These are phyloP conservation scores for Erannis defoliaria DNA, from an alignment of 2,888 invertebrate genomes.

Conservation along the genomic window DNA sequence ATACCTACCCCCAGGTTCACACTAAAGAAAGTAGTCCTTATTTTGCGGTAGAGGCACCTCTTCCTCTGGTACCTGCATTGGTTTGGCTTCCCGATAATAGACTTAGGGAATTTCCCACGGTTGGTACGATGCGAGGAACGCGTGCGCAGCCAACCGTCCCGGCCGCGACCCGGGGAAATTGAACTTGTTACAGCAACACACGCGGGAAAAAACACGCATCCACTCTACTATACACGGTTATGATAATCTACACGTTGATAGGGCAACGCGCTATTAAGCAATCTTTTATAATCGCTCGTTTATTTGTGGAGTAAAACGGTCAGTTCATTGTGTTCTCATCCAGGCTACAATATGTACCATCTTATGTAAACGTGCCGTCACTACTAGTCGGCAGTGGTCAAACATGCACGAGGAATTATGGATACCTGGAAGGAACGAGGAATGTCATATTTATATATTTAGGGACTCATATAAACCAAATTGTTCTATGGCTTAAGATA, in stretches of 20 bases:
- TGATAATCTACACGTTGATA: slow-evolving; percentile 10
- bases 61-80: neutral
- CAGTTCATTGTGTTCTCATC: neutral
- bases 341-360: neutral
- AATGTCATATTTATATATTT: no score
- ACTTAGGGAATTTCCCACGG: slow-evolving; percentile 43
- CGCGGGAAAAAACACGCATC: slow-evolving; percentile 33
- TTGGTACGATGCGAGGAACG: slow-evolving; percentile 41
- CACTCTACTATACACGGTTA: slow-evolving; percentile 5
- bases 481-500: no score
- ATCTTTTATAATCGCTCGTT: slow-evolving; percentile 1
- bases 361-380: no score
- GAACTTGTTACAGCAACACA: slow-evolving; percentile 39
- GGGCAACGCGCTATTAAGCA: slow-evolving; percentile 2
- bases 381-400: neutral
- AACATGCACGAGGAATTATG: neutral
- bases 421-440: no score
- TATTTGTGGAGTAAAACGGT: neutral
- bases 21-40: neutral
- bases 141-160: slow-evolving; percentile 54
- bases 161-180: slow-evolving; percentile 32
- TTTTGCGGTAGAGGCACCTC: slow-evolving; percentile 1
- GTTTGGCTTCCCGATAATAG: slow-evolving; percentile 8
- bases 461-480: no score
- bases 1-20: neutral